Conservation (phyloP, 2,797 vertebrate genomes). For the Malurus splendens region DNA sequence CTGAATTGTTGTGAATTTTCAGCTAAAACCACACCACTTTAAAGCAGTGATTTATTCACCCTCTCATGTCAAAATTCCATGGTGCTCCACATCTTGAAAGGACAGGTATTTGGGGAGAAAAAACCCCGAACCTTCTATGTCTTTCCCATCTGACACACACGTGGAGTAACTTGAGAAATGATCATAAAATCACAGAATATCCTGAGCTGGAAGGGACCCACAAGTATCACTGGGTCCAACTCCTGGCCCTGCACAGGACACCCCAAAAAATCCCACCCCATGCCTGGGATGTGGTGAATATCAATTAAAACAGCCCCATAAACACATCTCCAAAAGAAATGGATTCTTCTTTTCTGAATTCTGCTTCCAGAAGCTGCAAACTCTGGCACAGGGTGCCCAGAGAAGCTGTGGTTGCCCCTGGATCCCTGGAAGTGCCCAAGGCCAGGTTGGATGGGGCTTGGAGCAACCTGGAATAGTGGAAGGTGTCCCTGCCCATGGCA, state of each 20-base stretch:
- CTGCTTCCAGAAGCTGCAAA: not conserved
- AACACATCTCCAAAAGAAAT: not conserved
- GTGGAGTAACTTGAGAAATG: not conserved
- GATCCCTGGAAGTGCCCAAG: not conserved
- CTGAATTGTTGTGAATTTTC: not conserved
- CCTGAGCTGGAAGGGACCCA: not conserved
- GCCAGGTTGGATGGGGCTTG: accelerated
- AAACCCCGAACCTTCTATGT: not conserved
- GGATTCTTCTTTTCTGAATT: not conserved
- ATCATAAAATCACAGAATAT: not conserved
- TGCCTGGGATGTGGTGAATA: too few species aligned
- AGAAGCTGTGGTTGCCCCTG: not conserved
- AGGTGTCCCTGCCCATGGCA: not conserved
- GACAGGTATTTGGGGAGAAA: not conserved
- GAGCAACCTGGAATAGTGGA: accelerated
- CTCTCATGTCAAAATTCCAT: not conserved
- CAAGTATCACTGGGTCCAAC: not conserved
- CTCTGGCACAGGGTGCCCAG: accelerated
- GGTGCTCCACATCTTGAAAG: not conserved
- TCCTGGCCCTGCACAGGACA: not conserved
- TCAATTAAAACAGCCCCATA: not conserved
- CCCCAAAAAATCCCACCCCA: not conserved
- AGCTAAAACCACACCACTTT: not conserved
- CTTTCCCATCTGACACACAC: not conserved
- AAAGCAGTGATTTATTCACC: not conserved